Conservation (phyloP, 2,113 vertebrate species). For the Festucalex cinctus region DNA sequence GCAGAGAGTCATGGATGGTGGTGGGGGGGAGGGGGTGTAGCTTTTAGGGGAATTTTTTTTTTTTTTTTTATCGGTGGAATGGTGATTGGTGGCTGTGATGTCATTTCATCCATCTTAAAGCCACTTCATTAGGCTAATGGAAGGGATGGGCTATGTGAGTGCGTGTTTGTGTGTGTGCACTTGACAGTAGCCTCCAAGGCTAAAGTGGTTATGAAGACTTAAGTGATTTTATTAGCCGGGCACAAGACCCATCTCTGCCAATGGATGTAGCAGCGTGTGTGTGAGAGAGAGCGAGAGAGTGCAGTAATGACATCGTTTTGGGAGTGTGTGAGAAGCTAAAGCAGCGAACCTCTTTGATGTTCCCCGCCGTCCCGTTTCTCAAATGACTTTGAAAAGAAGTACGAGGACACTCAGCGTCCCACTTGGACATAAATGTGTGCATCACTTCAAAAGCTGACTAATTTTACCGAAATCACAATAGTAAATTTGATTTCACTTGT, state of each 20-base stretch:
- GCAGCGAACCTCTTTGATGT: constrained; percentile 1
- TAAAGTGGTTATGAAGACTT: constrained; percentile 68
- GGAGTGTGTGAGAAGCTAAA: constrained; percentile 12
- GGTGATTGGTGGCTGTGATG: constrained; percentile 69
- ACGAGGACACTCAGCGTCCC: neutral
- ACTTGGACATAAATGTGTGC: neutral
- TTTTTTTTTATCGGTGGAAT: constrained; percentile 59
- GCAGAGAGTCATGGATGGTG: constrained; percentile 17
- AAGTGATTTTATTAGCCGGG: constrained; percentile 66
- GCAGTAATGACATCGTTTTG: constrained; percentile 41
- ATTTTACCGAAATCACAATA: neutral
- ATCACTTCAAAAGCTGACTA: neutral
- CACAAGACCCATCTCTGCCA: constrained; percentile 41
- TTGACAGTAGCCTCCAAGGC: constrained; percentile 59
- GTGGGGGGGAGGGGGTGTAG: constrained; percentile 12
- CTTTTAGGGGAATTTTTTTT: constrained; percentile 58
- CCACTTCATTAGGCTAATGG: constrained; percentile 77
- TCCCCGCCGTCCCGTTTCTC: neutral
- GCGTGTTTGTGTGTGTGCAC: constrained; percentile 29
- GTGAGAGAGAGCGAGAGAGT: constrained; percentile 9
- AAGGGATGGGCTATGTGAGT: constrained; percentile 52
- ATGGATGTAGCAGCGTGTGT: constrained; percentile 29
- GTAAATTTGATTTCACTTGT: too few species aligned
- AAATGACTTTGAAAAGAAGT: constrained; percentile 1
- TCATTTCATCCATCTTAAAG: constrained; percentile 71